Evolutionary conservation across 2,113 vertebrate genomes (phyloP).

Genomic region (Callipepla squamata): DNA sequence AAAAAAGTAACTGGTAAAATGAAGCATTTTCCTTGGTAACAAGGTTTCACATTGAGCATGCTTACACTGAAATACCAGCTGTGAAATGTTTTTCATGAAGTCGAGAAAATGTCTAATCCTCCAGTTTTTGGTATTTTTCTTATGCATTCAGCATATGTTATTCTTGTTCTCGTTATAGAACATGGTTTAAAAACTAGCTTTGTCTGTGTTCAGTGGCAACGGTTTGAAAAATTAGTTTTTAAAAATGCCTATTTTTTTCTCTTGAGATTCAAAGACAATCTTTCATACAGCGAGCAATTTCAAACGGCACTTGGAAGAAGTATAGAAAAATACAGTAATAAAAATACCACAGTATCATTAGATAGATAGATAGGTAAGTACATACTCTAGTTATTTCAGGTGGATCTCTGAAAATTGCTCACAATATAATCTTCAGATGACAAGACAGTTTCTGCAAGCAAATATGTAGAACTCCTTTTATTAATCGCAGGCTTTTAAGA

Average conservation of each 20-base stretch:
- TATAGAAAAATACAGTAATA: background rate
- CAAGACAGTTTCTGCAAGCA: background rate
- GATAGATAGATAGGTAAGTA: background rate
- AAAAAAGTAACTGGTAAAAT: conserved; percentile 36
- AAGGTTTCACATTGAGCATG: background rate
- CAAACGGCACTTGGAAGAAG: background rate
- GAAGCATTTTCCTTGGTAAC: conserved; percentile 57
- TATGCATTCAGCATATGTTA: conserved; percentile 4
- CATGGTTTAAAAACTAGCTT: background rate
- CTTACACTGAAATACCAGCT: conserved; percentile 39
- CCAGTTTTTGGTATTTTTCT: background rate
- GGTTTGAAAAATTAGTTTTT: background rate
- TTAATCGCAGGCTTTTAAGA: background rate
- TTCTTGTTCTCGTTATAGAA: background rate
- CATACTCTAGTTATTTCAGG: background rate
- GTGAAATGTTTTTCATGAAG: conserved; percentile 22
- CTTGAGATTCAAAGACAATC: background rate
- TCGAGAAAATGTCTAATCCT: conserved; percentile 41
- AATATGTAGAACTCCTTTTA: background rate
- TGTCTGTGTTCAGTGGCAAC: conserved; percentile 34
- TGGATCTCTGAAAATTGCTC: background rate
- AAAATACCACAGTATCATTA: background rate
- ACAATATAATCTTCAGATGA: background rate
- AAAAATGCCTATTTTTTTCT: background rate
- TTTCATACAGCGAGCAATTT: background rate